These are phyloP conservation scores for Xenops minutus DNA, from an alignment of 2,797 vertebrate genomes.

Conservation along the genomic window DNA sequence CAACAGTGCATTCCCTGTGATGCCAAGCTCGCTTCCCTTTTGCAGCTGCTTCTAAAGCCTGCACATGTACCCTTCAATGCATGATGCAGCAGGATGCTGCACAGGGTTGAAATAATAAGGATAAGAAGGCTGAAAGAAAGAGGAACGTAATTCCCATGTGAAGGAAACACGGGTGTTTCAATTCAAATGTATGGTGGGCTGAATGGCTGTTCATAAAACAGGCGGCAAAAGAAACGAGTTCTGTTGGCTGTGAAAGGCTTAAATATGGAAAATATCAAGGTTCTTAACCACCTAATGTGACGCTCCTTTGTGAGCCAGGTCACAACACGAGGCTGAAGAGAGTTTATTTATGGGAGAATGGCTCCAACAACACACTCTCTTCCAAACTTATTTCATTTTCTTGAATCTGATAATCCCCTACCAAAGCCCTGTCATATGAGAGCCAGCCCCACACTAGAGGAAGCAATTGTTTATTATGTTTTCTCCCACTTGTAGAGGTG, in stretches of 20 bases:
- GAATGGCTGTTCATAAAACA: neutral
- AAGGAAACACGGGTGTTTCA: neutral
- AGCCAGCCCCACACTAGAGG: neutral
- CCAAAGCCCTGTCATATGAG: constrained; percentile 3
- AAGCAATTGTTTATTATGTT: neutral
- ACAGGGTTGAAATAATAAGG: neutral
- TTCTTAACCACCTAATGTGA: neutral
- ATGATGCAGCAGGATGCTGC: neutral
- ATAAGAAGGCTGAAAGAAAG: neutral
- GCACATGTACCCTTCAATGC: neutral
- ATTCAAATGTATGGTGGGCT: neutral
- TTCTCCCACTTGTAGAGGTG: neutral
- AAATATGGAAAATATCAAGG: neutral
- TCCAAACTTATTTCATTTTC: neutral
- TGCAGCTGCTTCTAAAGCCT: neutral
- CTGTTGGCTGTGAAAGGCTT: neutral
- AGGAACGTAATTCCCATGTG: fast-evolving
- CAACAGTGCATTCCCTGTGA: neutral
- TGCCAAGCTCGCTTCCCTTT: fast-evolving
- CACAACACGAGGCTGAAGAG: neutral
- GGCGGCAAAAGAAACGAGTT: neutral
- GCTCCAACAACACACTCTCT: neutral
- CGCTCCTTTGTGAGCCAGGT: neutral
- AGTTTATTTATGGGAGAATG: neutral
- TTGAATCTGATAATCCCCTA: neutral